Base-by-base conservation (phyloP, 2,888 invertebrate species). In the Folsomia candida region DNA sequence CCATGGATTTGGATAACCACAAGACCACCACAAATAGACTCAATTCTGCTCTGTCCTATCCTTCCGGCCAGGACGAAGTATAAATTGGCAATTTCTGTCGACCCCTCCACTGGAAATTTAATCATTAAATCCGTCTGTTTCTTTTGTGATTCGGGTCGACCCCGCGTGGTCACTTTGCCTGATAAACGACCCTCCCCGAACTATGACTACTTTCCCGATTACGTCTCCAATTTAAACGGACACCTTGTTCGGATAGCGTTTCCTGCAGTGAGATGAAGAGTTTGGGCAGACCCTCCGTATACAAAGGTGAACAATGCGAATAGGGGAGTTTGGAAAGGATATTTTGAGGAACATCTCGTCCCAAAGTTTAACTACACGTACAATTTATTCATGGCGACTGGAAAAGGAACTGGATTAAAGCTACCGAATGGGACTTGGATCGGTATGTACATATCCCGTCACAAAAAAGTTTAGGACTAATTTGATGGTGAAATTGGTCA, bases 301-400 rank as follows among this genome's bases (percentile, higher is more conserved):
- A 27, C 9, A 14, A 3, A 27, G 9, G 11, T 60, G 26, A 14
- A 60, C 3, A 60, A 60, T 60, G 26, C 60, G 6, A 60, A 20
- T 9, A 14, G 60, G 11, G 60, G 60, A 9, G 9, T 25, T 4
- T 24, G 60, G 60, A 60, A 60, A 25, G 11, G 9, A 9, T 27
- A 26, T 14, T 60, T 60, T 60, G 60, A 60, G 11, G 60, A 60
- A 9, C 26, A n/a, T n/a, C n/a, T n/a, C n/a, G n/a, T n/a, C n/a
- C 11, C 14, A 47, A 47, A 47, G 14, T 47, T 47, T 47, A 47
- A 47, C 47, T 47, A 11, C 47, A 47, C 47, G 11, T 47, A 47
- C 47, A 47, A 9, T 18, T 11, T 47, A 14, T 47, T 47, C 47
- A 47, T 47, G 47, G 9, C 47, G 9, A 47, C 14, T 9, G 47